Evolutionary conservation across 2,113 vertebrate species (phyloP).

Genomic region (Colossoma macropomum): DNA sequence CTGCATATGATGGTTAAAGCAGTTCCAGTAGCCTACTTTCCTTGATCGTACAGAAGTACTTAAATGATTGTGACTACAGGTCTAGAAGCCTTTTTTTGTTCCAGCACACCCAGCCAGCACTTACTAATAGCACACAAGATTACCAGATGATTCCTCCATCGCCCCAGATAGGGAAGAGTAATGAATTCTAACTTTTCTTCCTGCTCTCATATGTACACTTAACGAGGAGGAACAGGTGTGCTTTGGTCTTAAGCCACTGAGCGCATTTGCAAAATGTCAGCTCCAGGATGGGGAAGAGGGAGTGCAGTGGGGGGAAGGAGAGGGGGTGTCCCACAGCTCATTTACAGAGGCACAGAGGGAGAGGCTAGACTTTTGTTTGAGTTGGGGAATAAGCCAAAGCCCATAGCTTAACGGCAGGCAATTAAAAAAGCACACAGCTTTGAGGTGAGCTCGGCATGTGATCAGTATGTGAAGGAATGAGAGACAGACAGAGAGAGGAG

Average conservation of each 20-base stretch:
- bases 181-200: conserved; percentile 39
- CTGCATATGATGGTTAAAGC: neutral
- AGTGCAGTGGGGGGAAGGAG: no score
- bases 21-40: neutral
- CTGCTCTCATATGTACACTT: conserved; percentile 47
- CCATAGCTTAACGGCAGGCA: neutral
- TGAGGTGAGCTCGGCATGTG: neutral
- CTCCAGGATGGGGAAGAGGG: conserved; percentile 6
- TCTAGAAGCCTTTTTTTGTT: neutral
- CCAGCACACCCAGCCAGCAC: neutral
- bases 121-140: conserved; percentile 35
- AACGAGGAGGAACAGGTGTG: conserved; percentile 55
- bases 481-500: neutral
- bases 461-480: neutral
- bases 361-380: conserved; percentile 46
- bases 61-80: conserved; percentile 1
- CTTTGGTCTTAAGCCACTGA: conserved; percentile 35
- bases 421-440: conserved; percentile 28
- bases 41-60: conserved; percentile 14
- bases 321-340: conserved; percentile 47
- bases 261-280: conserved; percentile 56
- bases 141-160: conserved; percentile 47
- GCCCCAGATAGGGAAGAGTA: conserved; percentile 49
- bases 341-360: conserved; percentile 36
- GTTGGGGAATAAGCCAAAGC: conserved; percentile 23